Conservation (phyloP, 2,888 invertebrate genomes). For the Glaucopsyche alexis region DNA sequence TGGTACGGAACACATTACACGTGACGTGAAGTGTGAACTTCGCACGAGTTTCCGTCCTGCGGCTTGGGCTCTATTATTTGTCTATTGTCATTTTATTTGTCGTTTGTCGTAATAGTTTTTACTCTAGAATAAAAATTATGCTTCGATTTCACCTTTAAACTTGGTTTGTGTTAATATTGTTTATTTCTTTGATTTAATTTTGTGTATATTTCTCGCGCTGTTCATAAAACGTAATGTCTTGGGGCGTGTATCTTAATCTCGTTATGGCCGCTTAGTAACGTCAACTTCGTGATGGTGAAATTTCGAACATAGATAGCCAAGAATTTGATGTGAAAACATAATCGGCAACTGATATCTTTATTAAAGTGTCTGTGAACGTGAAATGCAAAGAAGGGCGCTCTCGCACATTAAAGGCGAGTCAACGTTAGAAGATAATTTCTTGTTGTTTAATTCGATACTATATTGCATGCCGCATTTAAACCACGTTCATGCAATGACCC, state of each 20-base stretch:
- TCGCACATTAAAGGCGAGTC: slow-evolving; percentile 75
- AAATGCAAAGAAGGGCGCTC: slow-evolving; percentile 77
- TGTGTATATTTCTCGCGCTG: slow-evolving; percentile 23
- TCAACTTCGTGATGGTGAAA: slow-evolving; percentile 65
- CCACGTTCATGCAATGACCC: slow-evolving; percentile 51
- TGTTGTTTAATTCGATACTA: slow-evolving; percentile 41
- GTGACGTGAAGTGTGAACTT: slow-evolving; percentile 20
- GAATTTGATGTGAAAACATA: slow-evolving; percentile 54
- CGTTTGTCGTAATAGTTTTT: slow-evolving; percentile 28
- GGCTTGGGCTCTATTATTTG: slow-evolving; percentile 30
- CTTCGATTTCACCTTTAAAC: slow-evolving; percentile 31
- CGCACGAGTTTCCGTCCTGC: slow-evolving; percentile 17
- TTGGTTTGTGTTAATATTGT: slow-evolving; percentile 31
- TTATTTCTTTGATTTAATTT: slow-evolving; percentile 27
- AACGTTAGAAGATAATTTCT: slow-evolving; percentile 44
- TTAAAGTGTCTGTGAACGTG: slow-evolving; percentile 63
- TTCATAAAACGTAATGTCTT: slow-evolving; percentile 41
- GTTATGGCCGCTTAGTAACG: slow-evolving; percentile 63
- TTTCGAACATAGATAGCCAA: slow-evolving; percentile 54
- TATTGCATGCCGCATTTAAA: slow-evolving; percentile 55
- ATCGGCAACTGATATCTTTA: slow-evolving; percentile 54
- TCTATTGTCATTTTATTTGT: slow-evolving; percentile 33
- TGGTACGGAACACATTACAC: slow-evolving; percentile 24
- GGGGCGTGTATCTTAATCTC: slow-evolving; percentile 62
- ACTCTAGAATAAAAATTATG: slow-evolving; percentile 28